Conservation (phyloP, 2,797 vertebrate species). For the Microctenopoma stevenorrisi region DNA sequence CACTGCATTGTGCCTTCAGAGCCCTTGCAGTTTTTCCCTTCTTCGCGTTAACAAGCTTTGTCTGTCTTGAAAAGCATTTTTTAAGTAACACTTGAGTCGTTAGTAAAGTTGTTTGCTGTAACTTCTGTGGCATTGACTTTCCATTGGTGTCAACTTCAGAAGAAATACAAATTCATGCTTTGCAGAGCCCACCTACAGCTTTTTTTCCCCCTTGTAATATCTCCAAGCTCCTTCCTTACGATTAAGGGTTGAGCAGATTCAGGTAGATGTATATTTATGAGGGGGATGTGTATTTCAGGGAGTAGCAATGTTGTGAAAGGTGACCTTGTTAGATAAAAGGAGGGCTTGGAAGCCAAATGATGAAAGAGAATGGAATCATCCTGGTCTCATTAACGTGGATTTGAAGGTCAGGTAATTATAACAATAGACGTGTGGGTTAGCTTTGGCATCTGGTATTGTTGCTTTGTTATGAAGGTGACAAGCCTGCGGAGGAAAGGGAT, state of each 20-base stretch:
- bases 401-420: conserved; percentile 85
- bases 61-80: conserved; percentile 44
- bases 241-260: conserved; percentile 71
- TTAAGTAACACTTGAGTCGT: conserved; percentile 37
- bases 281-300: conserved; percentile 74
- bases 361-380: conserved; percentile 82
- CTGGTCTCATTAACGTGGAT: conserved; percentile 83
- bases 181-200: conserved; percentile 65
- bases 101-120: conserved; percentile 35
- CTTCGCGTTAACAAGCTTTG: conserved; percentile 33
- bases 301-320: conserved; percentile 75
- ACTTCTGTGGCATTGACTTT: conserved; percentile 63
- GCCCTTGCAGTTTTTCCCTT: conserved; percentile 27
- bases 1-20: conserved; percentile 15
- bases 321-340: conserved; percentile 85
- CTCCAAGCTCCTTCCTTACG: conserved; percentile 46
- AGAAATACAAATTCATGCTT: conserved; percentile 55
- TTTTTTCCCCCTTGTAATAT: conserved; percentile 70
- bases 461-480: conserved; percentile 80
- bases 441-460: conserved; percentile 82
- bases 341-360: conserved; percentile 79
- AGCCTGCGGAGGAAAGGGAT: conserved; percentile 72
- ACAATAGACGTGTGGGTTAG: conserved; percentile 76
- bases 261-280: conserved; percentile 83
- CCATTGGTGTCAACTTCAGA: conserved; percentile 57